Evolutionary conservation across 2,888 invertebrate genomes (phyloP).

Genomic region (Polyommatus iphigenia): DNA sequence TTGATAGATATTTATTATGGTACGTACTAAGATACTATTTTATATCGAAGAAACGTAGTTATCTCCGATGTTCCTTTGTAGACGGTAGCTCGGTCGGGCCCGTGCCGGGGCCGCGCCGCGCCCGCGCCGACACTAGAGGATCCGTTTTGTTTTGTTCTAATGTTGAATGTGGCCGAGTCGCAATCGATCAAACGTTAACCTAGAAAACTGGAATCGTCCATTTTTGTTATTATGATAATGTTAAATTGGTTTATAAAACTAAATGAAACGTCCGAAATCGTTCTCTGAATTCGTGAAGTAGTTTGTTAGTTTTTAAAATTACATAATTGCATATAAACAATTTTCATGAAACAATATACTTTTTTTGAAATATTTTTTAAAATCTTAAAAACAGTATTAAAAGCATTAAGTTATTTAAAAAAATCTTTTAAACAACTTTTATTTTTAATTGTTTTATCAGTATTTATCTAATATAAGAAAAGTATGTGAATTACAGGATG

Average conservation of each 20-base stretch:
- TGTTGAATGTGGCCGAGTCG: not conserved
- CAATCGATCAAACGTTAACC: constrained; percentile 14
- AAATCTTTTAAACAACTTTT: not conserved
- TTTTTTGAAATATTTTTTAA: not conserved
- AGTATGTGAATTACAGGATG: not conserved
- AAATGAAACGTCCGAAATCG: constrained; percentile 16
- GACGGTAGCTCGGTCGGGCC: constrained; percentile 46
- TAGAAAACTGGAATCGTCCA: constrained; percentile 25
- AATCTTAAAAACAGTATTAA: constrained; percentile 4
- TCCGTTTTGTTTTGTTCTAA: constrained; percentile 11
- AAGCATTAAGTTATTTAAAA: not conserved
- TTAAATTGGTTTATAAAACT: constrained; percentile 6
- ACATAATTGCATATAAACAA: not conserved
- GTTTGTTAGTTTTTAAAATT: not conserved
- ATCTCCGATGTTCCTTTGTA: constrained; percentile 55
- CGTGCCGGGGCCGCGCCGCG: not conserved
- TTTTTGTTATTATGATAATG: constrained; percentile 23
- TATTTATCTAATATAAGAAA: not conserved
- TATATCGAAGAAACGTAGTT: constrained; percentile 57
- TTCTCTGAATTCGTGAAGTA: constrained; percentile 12
- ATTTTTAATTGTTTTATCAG: not conserved
- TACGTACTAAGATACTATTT: constrained; percentile 63
- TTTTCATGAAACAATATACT: not conserved
- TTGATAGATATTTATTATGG: constrained; percentile 73
- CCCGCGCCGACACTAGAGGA: constrained; percentile 21